A percentile compares a stretch with the other conserved stretches of the same genome.
These are phyloP conservation scores for Alloplasta piceator DNA, from an alignment of 2,888 invertebrate genomes.

Conservation along the genomic window DNA sequence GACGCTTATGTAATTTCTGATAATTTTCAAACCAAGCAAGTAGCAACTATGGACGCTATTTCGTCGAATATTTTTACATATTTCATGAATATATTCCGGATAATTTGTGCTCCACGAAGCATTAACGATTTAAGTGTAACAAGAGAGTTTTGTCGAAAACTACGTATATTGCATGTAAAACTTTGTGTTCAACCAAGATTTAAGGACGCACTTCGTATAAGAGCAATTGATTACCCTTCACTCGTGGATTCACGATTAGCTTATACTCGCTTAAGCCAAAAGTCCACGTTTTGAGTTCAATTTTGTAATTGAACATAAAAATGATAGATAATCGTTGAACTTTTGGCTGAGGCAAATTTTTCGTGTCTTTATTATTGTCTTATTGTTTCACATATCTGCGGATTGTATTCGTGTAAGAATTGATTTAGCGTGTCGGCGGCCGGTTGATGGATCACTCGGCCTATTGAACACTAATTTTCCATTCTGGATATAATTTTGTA, in stretches of 20 bases:
- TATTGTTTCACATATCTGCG: neutral
- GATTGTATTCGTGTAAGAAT: slow-evolving; percentile 14
- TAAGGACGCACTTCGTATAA: neutral
- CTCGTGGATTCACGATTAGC: too few species aligned
- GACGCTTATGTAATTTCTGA: too few species aligned
- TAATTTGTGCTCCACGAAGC: neutral
- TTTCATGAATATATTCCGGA: too few species aligned
- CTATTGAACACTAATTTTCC: slow-evolving; percentile 5
- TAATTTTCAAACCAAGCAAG: too few species aligned
- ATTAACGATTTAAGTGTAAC: slow-evolving; percentile 2
- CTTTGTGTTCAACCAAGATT: neutral
- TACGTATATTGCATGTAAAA: neutral
- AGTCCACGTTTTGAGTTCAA: neutral
- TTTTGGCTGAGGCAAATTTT: neutral
- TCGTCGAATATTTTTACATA: too few species aligned
- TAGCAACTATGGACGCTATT: too few species aligned
- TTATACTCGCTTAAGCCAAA: slow-evolving; percentile 10
- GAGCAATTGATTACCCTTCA: neutral
- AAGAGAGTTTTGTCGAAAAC: neutral
- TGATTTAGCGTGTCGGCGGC: neutral
- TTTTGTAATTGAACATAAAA: neutral
- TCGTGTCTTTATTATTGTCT: neutral
- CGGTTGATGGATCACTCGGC: slow-evolving; percentile 29
- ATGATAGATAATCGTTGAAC: neutral
- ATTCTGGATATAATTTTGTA: slow-evolving; percentile 24